Conservation (phyloP, 2,888 invertebrate species). For the Ornithoptera priamus region DNA sequence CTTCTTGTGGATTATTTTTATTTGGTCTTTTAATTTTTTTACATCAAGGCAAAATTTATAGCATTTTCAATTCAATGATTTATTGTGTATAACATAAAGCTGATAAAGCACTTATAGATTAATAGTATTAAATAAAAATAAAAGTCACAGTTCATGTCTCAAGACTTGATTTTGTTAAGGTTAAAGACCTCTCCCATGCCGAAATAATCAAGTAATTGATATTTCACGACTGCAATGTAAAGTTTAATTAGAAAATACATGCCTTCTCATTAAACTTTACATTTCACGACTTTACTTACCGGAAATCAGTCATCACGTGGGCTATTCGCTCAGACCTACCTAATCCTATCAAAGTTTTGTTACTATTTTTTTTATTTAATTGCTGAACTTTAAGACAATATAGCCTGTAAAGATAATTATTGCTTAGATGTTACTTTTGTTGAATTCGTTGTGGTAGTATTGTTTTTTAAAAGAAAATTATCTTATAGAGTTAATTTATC, state of each 20-base stretch:
- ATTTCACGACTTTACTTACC: slow-evolving; percentile 20
- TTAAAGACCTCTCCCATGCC: background rate
- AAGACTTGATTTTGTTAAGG: background rate
- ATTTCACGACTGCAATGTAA: slow-evolving; percentile 24
- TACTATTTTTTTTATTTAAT: background rate
- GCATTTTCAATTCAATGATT: no score
- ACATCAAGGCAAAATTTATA: no score
- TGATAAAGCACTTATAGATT: background rate
- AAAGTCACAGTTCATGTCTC: background rate
- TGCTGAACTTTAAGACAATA: background rate
- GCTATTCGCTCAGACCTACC: background rate
- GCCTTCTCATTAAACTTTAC: slow-evolving; percentile 24
- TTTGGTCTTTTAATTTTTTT: no score
- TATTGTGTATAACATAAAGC: background rate
- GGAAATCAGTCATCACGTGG: background rate
- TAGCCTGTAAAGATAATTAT: no score
- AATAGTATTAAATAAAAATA: background rate
- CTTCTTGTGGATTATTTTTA: no score
- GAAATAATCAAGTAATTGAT: slow-evolving; percentile 20
- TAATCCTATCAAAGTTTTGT: background rate
- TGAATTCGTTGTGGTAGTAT: no score
- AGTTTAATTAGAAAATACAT: slow-evolving; percentile 19
- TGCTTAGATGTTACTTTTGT: no score
- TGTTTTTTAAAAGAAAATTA: no score
- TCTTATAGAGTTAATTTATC: no score